phyloP scores from a whole-genome alignment of 2,797 vertebrate genomes.

The Lates japonicus region DNA sequence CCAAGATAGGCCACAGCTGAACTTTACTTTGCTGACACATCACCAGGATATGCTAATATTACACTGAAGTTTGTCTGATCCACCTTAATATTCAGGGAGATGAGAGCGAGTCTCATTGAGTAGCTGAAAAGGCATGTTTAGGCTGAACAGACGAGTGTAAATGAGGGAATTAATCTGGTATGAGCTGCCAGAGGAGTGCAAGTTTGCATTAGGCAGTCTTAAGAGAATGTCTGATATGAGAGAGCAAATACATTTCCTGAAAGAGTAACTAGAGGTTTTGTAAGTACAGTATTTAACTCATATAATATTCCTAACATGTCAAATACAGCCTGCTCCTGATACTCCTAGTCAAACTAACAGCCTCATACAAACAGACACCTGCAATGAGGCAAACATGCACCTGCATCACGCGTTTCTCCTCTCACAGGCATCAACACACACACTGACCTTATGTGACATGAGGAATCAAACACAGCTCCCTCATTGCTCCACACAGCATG shows the following conservation, averaged over 20 bases:
- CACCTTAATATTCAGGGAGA: conserved; percentile 2
- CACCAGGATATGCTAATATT: conserved; percentile 18
- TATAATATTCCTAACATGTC: background rate
- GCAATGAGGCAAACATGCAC: conserved; percentile 27
- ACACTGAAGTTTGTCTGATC: conserved; percentile 35
- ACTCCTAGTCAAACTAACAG: conserved; percentile 1
- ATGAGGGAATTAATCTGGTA: conserved; percentile 20
- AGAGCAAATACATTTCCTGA: background rate
- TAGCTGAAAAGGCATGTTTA: conserved; percentile 24
- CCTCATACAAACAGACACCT: conserved; percentile 3
- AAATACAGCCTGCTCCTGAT: background rate
- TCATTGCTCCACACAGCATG: conserved; percentile 77
- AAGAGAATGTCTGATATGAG: conserved; percentile 8
- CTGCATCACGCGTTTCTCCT: conserved; percentile 7
- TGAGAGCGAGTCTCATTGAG: conserved; percentile 19
- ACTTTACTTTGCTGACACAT: conserved; percentile 42
- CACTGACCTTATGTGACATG: conserved; percentile 75
- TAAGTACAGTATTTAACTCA: conserved; percentile 17
- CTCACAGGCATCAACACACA: conserved; percentile 45
- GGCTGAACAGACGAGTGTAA: conserved; percentile 9
- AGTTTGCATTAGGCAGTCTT: conserved; percentile 1
- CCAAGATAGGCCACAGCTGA: conserved; percentile 25
- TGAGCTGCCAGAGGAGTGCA: background rate
- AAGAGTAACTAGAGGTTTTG: conserved; percentile 19
- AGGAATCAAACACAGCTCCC: conserved; percentile 78